These are phyloP conservation scores for Coreoperca whiteheadi DNA, from an alignment of 2,113 vertebrate genomes.

Conservation along the genomic window DNA sequence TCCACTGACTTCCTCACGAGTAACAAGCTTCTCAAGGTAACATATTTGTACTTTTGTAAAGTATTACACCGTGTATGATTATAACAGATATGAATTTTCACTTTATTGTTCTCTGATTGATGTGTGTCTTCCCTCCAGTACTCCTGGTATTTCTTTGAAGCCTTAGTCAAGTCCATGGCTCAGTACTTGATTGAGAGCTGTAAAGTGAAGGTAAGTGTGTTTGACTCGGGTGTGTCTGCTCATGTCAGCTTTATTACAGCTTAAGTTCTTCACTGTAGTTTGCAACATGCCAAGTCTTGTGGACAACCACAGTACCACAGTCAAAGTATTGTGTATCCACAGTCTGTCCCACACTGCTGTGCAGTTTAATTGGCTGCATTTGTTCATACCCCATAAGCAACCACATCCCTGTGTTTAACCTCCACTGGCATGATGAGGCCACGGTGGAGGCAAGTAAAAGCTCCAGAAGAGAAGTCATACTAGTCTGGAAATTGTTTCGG, in stretches of 20 bases:
- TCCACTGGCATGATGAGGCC: slow-evolving; percentile 38
- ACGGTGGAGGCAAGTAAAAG: slow-evolving; percentile 31
- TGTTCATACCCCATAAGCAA: slow-evolving; percentile 52
- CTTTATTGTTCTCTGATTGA: slow-evolving; percentile 41
- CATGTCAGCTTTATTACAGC: slow-evolving; percentile 8
- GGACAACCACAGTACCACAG: slow-evolving; percentile 57
- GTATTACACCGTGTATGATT: slow-evolving; percentile 8
- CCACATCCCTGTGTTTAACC: slow-evolving; percentile 66
- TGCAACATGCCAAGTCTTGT: slow-evolving; percentile 53
- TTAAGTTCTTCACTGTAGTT: slow-evolving; percentile 27
- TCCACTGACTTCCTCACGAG: slow-evolving; percentile 98
- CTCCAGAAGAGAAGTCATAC: neutral
- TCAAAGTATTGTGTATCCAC: slow-evolving; percentile 48
- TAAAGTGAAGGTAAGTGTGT: slow-evolving; percentile 90
- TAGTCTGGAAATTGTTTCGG: slow-evolving; percentile 1
- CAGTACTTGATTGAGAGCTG: slow-evolving; percentile 95
- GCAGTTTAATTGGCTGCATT: slow-evolving; percentile 56
- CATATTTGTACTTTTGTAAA: slow-evolving; percentile 15
- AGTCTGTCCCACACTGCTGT: slow-evolving; percentile 37
- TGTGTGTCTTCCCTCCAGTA: slow-evolving; percentile 85
- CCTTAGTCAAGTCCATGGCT: slow-evolving; percentile 98
- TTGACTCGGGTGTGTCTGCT: slow-evolving; percentile 24
- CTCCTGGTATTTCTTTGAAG: slow-evolving; percentile 99
- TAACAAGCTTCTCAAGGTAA: slow-evolving; percentile 98
- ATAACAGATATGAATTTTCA: neutral